A percentile compares a stretch with the other conserved stretches of the same genome.
Conservation (phyloP, 92 coral and sea anemone genomes). For the Hydrozoanthus gracilis region DNA sequence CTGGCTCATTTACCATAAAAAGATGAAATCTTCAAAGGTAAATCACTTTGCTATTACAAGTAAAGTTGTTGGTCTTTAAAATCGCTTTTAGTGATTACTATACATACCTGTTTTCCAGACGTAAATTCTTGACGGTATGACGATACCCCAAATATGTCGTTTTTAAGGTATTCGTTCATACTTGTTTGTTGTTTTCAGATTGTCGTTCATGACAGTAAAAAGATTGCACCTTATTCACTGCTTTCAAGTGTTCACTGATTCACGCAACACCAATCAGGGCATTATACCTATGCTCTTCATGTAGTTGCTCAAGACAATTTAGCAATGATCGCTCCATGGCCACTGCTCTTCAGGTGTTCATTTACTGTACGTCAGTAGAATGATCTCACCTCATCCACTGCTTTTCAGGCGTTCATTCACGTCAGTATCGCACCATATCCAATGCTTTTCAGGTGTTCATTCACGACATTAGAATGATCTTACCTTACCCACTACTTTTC, state of each 20-base stretch:
- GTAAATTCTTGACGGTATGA: constrained; percentile 86
- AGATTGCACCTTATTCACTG: neutral
- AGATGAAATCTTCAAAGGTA: constrained; percentile 94
- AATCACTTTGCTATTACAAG: no score
- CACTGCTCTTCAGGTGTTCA: neutral
- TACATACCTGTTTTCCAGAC: constrained; percentile 49
- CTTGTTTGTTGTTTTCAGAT: neutral
- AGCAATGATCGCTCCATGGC: neutral
- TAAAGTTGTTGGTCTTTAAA: neutral
- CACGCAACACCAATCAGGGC: neutral
- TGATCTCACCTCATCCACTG: neutral
- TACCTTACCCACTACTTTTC: neutral
- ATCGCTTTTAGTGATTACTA: neutral
- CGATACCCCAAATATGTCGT: constrained; percentile 58
- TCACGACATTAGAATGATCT: neutral
- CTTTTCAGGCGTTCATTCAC: neutral
- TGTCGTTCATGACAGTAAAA: neutral
- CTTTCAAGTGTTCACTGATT: neutral
- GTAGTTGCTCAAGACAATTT: neutral
- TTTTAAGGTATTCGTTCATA: constrained; percentile 83
- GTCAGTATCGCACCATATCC: neutral
- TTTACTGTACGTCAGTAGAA: neutral
- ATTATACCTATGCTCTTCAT: neutral
- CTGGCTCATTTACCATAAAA: constrained; percentile 95
- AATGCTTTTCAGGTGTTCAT: neutral